Conservation (phyloP, 2,113 vertebrate genomes). For the Eulemur rufifrons region DNA sequence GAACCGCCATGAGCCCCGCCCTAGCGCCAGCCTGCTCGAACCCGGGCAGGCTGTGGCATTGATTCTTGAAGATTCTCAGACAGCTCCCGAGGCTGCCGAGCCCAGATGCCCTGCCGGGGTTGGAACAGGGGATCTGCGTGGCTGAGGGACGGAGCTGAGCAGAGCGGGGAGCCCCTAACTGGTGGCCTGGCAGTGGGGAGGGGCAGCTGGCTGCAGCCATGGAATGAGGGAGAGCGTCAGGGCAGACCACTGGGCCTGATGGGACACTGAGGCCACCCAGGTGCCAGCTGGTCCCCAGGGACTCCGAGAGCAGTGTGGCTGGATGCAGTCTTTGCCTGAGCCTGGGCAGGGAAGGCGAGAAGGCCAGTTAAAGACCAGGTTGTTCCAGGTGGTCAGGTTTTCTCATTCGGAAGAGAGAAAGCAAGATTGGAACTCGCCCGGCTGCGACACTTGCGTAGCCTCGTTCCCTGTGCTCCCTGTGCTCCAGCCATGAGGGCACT, state of each 20-base stretch:
- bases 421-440: not conserved
- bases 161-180: not conserved
- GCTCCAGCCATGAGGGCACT: not conserved
- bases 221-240: not conserved
- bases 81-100: not conserved
- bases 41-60: not conserved
- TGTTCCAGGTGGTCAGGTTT: not conserved
- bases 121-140: not conserved
- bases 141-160: not conserved
- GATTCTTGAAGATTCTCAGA: conserved; percentile 30
- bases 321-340: not conserved
- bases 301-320: not conserved
- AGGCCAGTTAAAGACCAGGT: not conserved
- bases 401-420: not conserved
- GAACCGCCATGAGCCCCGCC: not conserved
- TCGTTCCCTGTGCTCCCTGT: not conserved
- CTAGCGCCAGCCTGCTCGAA: not conserved
- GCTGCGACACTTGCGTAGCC: fast-evolving
- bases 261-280: not conserved
- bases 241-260: not conserved
- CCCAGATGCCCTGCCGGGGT: not conserved
- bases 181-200: not conserved
- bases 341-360: not conserved
- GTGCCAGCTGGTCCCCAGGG: not conserved
- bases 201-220: not conserved